phyloP scores from a whole-genome alignment of 2,797 vertebrate genomes.

The Discoglossus pictus region DNA sequence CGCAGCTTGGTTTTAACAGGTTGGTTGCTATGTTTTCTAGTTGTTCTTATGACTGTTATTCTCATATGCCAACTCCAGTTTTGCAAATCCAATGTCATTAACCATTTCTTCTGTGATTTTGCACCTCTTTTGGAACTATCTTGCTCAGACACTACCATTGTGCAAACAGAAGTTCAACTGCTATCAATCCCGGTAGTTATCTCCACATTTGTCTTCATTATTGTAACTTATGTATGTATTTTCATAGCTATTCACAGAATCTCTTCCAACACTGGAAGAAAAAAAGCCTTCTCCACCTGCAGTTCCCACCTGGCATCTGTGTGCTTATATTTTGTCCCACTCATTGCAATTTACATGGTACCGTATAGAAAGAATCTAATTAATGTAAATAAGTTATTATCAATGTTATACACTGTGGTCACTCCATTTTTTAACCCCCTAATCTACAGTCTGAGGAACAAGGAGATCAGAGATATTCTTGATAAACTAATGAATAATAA shows the following conservation, averaged over 20 bases:
- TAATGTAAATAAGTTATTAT: slow-evolving; percentile 34
- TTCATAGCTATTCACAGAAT: slow-evolving; percentile 27
- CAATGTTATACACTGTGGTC: slow-evolving; percentile 47
- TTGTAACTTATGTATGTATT: slow-evolving; percentile 34
- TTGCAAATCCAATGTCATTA: slow-evolving; percentile 19
- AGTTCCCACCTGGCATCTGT: slow-evolving; percentile 49
- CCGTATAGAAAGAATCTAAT: slow-evolving; percentile 31
- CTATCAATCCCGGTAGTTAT: slow-evolving; percentile 32
- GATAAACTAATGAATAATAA: slow-evolving; percentile 5
- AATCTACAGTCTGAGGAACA: slow-evolving; percentile 55
- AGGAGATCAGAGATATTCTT: slow-evolving; percentile 39
- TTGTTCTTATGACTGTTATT: slow-evolving; percentile 15
- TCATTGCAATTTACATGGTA: slow-evolving; percentile 48
- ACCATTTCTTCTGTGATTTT: slow-evolving; percentile 47
- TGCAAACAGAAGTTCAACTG: slow-evolving; percentile 23
- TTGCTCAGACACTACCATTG: slow-evolving; percentile 29
- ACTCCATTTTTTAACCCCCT: slow-evolving; percentile 55
- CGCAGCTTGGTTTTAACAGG: background rate
- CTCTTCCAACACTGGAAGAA: slow-evolving; percentile 30
- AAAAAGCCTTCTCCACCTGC: slow-evolving; percentile 54
- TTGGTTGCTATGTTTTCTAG: slow-evolving; percentile 15
- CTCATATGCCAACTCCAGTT: slow-evolving; percentile 29
- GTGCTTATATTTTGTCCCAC: slow-evolving; percentile 50
- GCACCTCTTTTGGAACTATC: slow-evolving; percentile 35
- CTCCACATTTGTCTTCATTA: slow-evolving; percentile 33